phyloP scores from a whole-genome alignment of 2,888 invertebrate genomes.

The Digitonthophagus gazella region DNA sequence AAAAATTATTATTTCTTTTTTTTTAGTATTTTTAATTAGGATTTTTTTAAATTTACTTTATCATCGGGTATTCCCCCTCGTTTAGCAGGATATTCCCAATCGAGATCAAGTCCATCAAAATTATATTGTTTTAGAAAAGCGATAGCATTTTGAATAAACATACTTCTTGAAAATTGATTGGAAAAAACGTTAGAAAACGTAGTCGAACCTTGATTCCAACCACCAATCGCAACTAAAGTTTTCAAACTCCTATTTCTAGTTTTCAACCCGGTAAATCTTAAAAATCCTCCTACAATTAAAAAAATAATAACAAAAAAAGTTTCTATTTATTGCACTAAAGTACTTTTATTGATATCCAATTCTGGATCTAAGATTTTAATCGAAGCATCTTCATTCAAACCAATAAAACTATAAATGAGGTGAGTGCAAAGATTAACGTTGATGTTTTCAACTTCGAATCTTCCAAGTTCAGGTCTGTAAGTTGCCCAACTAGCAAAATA shows the following conservation, averaged over 20 bases:
- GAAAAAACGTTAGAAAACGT: conserved; percentile 51
- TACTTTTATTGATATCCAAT: conserved; percentile 58
- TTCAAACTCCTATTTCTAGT: conserved; percentile 54
- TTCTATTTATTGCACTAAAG: neutral
- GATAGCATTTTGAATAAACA: conserved; percentile 58
- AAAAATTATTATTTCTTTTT: conserved; percentile 40
- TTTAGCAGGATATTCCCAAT: conserved; percentile 69
- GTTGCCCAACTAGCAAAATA: conserved; percentile 77
- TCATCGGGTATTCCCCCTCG: conserved; percentile 48
- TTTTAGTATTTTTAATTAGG: conserved; percentile 35
- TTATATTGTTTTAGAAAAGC: conserved; percentile 55
- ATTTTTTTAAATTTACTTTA: conserved; percentile 37
- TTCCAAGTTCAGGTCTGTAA: conserved; percentile 63
- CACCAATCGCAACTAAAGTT: conserved; percentile 62
- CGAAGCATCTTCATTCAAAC: conserved; percentile 56
- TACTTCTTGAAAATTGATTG: conserved; percentile 49
- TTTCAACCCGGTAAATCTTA: conserved; percentile 57
- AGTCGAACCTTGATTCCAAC: conserved; percentile 60
- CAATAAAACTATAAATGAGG: conserved; percentile 71
- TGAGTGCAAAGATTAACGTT: conserved; percentile 72
- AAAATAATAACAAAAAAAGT: neutral
- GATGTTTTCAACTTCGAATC: conserved; percentile 65
- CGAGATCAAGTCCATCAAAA: conserved; percentile 70
- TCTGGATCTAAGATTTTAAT: conserved; percentile 59
- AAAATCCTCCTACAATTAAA: conserved; percentile 55